Percentiles rank a stretch among this genome's conserved stretches.
Conservation (phyloP, 2,888 invertebrate genomes). For the Pachycephus smyrnensis region DNA sequence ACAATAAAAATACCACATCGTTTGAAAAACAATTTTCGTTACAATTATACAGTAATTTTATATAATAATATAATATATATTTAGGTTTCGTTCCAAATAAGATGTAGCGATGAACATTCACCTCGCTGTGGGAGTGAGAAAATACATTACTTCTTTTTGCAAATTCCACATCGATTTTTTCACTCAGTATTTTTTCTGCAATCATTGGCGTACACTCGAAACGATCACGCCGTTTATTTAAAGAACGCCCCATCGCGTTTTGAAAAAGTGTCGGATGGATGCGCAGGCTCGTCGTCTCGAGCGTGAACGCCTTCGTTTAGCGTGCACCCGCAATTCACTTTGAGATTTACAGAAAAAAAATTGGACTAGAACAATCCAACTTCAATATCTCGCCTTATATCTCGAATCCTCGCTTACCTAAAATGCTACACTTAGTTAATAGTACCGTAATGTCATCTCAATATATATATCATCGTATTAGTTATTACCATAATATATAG, state of each 20-base stretch:
- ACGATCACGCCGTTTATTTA: slow-evolving; percentile 32
- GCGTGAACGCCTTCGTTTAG: slow-evolving; percentile 29
- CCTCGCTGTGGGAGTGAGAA: slow-evolving; percentile 64
- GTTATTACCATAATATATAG: slow-evolving; percentile 64
- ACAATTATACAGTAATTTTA: slow-evolving; percentile 65
- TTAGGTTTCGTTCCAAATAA: slow-evolving; percentile 58
- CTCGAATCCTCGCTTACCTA: slow-evolving; percentile 36
- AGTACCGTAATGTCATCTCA: slow-evolving; percentile 62
- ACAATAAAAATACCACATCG: slow-evolving; percentile 67
- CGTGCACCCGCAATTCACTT: slow-evolving; percentile 27
- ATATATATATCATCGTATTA: slow-evolving; percentile 50
- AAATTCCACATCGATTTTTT: slow-evolving; percentile 60
- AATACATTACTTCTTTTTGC: slow-evolving; percentile 58
- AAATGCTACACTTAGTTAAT: slow-evolving; percentile 63
- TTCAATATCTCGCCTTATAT: slow-evolving; percentile 13
- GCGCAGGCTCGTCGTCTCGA: slow-evolving; percentile 27
- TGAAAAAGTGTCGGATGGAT: slow-evolving; percentile 31
- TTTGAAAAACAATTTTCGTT: slow-evolving; percentile 66
- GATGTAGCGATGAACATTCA: slow-evolving; percentile 64
- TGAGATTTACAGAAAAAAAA: slow-evolving; percentile 53
- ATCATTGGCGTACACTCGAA: slow-evolving; percentile 38
- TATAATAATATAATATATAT: slow-evolving; percentile 59
- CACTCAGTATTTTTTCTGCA: slow-evolving; percentile 48
- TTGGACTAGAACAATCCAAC: slow-evolving; percentile 53
- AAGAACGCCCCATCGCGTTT: slow-evolving; percentile 27